A percentile compares a stretch with the other conserved stretches of the same genome.
phyloP scores from a whole-genome alignment of 2,113 vertebrate genomes.

The Uria lomvia region DNA sequence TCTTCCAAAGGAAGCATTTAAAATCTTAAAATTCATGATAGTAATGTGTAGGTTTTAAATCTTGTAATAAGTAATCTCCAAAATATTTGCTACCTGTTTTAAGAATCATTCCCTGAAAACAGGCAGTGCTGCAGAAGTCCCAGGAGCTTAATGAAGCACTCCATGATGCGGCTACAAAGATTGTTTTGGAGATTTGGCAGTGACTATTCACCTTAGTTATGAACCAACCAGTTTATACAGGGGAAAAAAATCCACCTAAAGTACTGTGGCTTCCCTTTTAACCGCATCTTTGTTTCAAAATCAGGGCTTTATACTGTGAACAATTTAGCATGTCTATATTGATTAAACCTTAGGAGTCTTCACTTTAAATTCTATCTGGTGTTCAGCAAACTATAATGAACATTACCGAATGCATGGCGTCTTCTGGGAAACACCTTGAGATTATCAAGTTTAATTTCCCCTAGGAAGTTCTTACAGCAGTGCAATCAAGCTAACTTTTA shows the following conservation, averaged over 20 bases:
- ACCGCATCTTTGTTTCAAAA: not conserved
- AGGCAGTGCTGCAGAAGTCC: not conserved
- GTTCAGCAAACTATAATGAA: slow-evolving; percentile 61
- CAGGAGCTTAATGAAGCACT: not conserved
- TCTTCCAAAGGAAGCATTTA: not conserved
- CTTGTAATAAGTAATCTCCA: not conserved
- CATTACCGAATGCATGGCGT: not conserved
- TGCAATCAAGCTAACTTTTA: slow-evolving; percentile 56
- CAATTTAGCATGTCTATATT: slow-evolving; percentile 61
- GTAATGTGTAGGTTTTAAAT: not conserved
- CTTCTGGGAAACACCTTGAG: slow-evolving; percentile 59
- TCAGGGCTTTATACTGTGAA: not conserved
- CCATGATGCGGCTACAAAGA: not conserved
- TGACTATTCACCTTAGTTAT: not conserved
- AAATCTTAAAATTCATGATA: not conserved
- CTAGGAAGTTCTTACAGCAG: slow-evolving; percentile 54
- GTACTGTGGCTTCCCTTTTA: not conserved
- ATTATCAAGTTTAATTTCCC: slow-evolving; percentile 71
- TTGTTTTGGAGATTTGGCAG: not conserved
- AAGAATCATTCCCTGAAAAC: not conserved
- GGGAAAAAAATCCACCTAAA: not conserved
- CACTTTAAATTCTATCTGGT: slow-evolving; percentile 45
- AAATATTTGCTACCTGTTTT: not conserved
- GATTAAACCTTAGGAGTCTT: slow-evolving; percentile 60
- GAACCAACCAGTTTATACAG: not conserved